Base-by-base conservation (phyloP, 2,888 invertebrate genomes). In the Callyntrura sp. region DNA sequence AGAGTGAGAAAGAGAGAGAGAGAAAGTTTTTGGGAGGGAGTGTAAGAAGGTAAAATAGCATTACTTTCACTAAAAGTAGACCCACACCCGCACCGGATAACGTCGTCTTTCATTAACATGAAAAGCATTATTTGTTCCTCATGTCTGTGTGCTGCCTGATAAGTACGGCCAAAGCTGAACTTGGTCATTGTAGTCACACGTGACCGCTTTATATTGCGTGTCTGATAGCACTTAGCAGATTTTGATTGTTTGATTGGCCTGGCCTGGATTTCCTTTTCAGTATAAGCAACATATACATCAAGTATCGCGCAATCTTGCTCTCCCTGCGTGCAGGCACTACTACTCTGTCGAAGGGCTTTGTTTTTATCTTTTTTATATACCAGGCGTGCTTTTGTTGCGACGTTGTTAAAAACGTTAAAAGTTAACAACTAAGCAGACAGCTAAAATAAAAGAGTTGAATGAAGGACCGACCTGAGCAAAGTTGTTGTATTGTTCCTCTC, bases 191-290 rank as follows among this genome's bases (percentile, higher is more conserved):
- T 55, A 57, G 17, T 78, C 55, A 57, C 78, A 35, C 78, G 55
- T 57, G 78, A 57, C 78, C 78, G 51, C 23, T 78, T 48, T 23
- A 48, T 57, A 85, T 85, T 85, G 85, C 85, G 48, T 85, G 85
- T 48, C 60, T 14, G 43, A 78, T 62, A 76, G 45, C 78, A 62
- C 85, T 85, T 85, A 25, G 11, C 23, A 85, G 23, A 85, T 17
- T 62, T 28, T 68, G 83, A 85, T 60, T 85, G 20, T 28, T 78
- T 76, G 85, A 85, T 85, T 85, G 70, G n/a, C 85, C 25, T 25
- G 25, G 25, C 11, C 25, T 28, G 55, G 51, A 76, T 76, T 76
- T 76, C 17, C 48, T 76, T 76, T 51, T 57, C 3, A 57, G 35
- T 79, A 43, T 57, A 35, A 35, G 17, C 79, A 79, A 45, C 68